Conservation (phyloP, 2,113 vertebrate genomes). For the Gallinago undulata region DNA sequence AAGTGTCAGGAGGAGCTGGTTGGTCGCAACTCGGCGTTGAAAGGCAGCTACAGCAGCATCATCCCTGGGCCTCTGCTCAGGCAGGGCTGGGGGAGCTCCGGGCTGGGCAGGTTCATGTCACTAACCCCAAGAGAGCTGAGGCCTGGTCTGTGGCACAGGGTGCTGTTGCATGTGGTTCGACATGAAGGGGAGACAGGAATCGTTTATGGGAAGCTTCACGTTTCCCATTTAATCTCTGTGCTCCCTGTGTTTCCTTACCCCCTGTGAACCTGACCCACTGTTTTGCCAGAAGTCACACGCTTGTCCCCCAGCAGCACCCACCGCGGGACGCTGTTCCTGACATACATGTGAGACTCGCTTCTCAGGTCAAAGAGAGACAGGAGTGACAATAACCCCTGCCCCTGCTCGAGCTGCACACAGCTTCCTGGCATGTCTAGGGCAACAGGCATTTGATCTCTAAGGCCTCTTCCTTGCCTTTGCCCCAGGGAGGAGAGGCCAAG, state of each 20-base stretch:
- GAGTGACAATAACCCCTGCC: background rate
- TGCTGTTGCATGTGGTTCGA: background rate
- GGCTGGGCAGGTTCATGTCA: background rate
- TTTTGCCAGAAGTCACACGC: fast-evolving
- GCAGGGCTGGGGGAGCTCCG: background rate
- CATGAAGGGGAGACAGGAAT: background rate
- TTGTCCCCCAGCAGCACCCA: background rate
- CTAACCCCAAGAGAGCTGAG: background rate
- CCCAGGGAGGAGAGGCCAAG: background rate
- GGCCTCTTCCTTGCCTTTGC: background rate
- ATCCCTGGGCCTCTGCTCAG: background rate
- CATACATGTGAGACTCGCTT: fast-evolving
- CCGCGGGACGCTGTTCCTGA: background rate
- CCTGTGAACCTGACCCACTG: fast-evolving
- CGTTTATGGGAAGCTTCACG: fast-evolving
- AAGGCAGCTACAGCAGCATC: background rate
- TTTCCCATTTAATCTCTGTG: background rate
- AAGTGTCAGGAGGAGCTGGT: background rate
- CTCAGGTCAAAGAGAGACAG: background rate
- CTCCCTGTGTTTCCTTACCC: background rate
- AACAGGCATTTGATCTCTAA: background rate
- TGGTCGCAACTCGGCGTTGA: background rate
- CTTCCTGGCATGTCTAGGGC: background rate
- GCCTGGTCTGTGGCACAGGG: background rate
- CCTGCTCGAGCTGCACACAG: background rate